Conservation (phyloP, 1,140 invertebrate species). For the Archivesica marissinica region DNA sequence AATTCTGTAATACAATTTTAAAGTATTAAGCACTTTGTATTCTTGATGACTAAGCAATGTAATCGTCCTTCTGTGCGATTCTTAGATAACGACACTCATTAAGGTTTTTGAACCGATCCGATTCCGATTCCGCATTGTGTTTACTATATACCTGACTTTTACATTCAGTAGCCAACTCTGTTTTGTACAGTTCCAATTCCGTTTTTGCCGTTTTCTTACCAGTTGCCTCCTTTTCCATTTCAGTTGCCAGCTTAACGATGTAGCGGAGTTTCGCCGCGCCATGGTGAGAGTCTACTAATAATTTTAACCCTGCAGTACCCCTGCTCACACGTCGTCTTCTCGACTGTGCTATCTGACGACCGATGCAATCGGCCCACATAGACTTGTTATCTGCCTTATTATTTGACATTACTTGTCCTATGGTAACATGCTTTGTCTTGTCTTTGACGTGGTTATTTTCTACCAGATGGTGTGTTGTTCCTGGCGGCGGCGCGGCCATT, state of each 20-base stretch:
- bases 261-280: slow-evolving; percentile 51
- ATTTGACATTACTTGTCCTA: not conserved
- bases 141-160: no score
- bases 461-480: no score
- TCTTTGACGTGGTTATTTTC: no score
- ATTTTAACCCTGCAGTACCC: not conserved
- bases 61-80: no score
- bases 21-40: no score
- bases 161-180: no score
- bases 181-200: no score
- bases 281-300: slow-evolving; percentile 42
- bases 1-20: no score
- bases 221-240: slow-evolving; percentile 39
- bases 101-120: not conserved
- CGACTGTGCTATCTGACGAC: not conserved
- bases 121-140: not conserved
- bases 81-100: slow-evolving; percentile 40
- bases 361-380: not conserved
- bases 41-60: no score
- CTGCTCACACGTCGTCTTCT: not conserved
- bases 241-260: slow-evolving; percentile 23
- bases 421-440: slow-evolving; percentile 1
- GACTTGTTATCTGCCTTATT: not conserved
- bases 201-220: no score
- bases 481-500: no score